Conservation (phyloP, 1,140 invertebrate species). For the Bombus superbus region DNA sequence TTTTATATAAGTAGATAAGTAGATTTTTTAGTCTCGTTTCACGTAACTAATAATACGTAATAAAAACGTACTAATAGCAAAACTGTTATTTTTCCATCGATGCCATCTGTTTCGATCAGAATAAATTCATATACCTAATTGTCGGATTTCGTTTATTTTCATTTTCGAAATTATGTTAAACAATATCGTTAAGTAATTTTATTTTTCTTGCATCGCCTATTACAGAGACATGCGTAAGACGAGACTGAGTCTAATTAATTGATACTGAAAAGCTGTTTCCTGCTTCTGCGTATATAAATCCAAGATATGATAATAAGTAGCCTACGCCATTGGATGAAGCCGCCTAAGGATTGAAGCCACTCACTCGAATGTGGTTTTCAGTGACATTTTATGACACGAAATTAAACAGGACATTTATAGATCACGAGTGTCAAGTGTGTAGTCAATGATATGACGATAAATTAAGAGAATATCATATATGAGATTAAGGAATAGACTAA, state of each 20-base stretch:
- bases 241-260: background rate
- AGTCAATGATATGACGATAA: background rate
- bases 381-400: constrained; percentile 65
- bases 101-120: background rate
- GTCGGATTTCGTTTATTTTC: background rate
- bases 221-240: background rate
- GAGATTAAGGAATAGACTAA: no score
- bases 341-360: constrained; percentile 72
- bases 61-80: background rate
- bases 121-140: background rate
- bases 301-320: constrained; percentile 15
- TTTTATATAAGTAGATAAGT: background rate
- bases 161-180: background rate
- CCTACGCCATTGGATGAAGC: constrained; percentile 70
- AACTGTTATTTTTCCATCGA: background rate
- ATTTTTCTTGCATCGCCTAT: no score
- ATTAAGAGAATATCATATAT: background rate
- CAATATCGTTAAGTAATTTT: background rate
- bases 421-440: constrained; percentile 12
- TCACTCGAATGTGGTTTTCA: constrained; percentile 54
- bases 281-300: background rate
- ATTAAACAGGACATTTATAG: constrained; percentile 73
- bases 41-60: no score
- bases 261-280: background rate
- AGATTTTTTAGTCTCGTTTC: background rate